These are phyloP conservation scores for Phalacrocorax carbo DNA, from an alignment of 2,113 vertebrate genomes.

Conservation along the genomic window DNA sequence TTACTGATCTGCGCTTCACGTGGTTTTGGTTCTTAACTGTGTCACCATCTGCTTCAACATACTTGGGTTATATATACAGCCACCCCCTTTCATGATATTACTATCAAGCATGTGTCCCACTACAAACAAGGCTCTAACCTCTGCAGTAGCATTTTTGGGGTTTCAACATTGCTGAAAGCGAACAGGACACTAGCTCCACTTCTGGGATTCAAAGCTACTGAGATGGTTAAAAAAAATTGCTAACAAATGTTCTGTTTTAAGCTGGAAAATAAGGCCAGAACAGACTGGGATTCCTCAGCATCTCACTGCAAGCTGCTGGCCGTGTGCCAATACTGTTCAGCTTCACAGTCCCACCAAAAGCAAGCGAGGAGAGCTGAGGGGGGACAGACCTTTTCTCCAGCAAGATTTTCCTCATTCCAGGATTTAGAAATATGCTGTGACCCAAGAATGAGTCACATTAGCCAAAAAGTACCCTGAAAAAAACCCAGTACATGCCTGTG, in stretches of 20 bases:
- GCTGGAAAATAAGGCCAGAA: neutral
- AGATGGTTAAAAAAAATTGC: neutral
- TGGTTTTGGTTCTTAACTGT: neutral
- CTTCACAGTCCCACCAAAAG: neutral
- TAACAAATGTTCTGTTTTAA: neutral
- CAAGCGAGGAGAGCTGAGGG: neutral
- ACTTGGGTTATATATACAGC: neutral
- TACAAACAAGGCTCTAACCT: neutral
- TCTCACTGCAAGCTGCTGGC: neutral
- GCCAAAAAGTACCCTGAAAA: neutral
- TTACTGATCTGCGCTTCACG: neutral
- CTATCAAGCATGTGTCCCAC: neutral
- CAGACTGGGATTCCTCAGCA: neutral
- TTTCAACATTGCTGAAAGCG: neutral
- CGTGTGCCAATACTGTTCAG: neutral
- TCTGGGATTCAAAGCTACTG: neutral
- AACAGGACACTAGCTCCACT: neutral
- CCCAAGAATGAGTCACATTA: neutral
- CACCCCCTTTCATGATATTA: too few relatives aligned
- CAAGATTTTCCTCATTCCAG: neutral
- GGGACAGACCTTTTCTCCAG: neutral
- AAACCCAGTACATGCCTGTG: too few relatives aligned
- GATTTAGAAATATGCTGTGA: neutral
- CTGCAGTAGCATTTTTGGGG: neutral
- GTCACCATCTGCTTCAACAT: neutral